These are phyloP conservation scores for Dallia pectoralis DNA, from an alignment of 2,797 vertebrate species.

Conservation along the genomic window DNA sequence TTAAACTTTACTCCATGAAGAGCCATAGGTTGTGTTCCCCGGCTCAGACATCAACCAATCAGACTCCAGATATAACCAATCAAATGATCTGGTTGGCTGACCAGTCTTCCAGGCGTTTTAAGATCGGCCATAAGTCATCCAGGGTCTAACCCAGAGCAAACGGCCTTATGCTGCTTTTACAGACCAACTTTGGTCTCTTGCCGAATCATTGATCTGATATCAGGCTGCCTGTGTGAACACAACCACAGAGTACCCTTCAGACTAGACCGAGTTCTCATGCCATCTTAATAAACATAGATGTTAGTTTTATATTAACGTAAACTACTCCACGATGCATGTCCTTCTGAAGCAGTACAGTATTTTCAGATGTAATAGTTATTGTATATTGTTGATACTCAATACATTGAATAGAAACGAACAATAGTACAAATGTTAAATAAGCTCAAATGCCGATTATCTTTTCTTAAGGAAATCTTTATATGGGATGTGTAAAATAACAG, in stretches of 20 bases:
- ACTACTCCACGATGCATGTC: conserved; percentile 68
- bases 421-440: conserved; percentile 63
- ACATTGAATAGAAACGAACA: conserved; percentile 50
- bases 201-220: neutral
- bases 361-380: conserved; percentile 58
- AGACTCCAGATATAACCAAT: too few species aligned
- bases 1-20: conserved; percentile 60
- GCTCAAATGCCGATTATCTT: conserved; percentile 62
- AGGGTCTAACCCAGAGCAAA: too few species aligned
- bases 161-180: neutral
- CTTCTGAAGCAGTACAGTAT: conserved; percentile 51
- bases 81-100: too few species aligned
- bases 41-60: too few species aligned
- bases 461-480: conserved; percentile 74
- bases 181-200: neutral
- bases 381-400: conserved; percentile 61
- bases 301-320: conserved; percentile 56
- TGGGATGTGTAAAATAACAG: conserved; percentile 67
- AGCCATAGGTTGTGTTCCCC: conserved; percentile 24
- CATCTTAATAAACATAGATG: conserved; percentile 51
- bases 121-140: too few species aligned
- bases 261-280: conserved; percentile 36
- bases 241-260: conserved; percentile 33
- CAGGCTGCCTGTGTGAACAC: neutral
- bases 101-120: too few species aligned